Percentiles rank a stretch among this genome's conserved stretches.
These are phyloP conservation scores for Protomyctophum bolini DNA, from an alignment of 2,113 vertebrate species.

Conservation along the genomic window DNA sequence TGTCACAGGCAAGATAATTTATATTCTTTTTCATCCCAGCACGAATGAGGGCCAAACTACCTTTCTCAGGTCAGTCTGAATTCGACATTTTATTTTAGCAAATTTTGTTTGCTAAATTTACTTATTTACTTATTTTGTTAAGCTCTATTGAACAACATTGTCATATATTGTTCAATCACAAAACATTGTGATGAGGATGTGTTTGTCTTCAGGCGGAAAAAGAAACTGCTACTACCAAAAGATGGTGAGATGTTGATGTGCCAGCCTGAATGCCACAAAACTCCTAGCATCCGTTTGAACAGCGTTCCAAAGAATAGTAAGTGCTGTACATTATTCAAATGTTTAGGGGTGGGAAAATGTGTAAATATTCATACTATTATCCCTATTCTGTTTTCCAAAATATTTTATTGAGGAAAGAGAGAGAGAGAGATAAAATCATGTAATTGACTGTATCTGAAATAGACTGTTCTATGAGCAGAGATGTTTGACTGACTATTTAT, in stretches of 20 bases:
- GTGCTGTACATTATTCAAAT: background rate
- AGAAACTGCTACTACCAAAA: constrained; percentile 61
- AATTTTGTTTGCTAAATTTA: too few relatives aligned
- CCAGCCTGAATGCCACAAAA: constrained; percentile 54
- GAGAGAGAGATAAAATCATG: too few relatives aligned
- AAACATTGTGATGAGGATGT: background rate
- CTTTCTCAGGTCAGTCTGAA: constrained; percentile 25
- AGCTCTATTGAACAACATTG: too few relatives aligned
- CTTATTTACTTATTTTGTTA: too few relatives aligned
- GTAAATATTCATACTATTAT: too few relatives aligned
- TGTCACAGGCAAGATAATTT: background rate
- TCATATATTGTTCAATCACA: too few relatives aligned
- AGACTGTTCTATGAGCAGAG: too few relatives aligned
- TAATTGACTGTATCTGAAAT: too few relatives aligned
- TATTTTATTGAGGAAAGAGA: too few relatives aligned
- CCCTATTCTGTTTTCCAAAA: too few relatives aligned
- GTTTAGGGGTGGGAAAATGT: background rate
- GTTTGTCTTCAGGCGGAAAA: constrained; percentile 62
- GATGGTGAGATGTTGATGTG: constrained; percentile 47
- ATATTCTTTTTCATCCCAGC: background rate
- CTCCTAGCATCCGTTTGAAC: background rate
- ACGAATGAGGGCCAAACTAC: background rate
- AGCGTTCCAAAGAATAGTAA: constrained; percentile 28
- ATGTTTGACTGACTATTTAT: too few relatives aligned
- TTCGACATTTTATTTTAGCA: too few relatives aligned